Base-by-base conservation (phyloP, 37 sponge, comb jelly and placozoan species). In the Halichondria panicea region DNA sequence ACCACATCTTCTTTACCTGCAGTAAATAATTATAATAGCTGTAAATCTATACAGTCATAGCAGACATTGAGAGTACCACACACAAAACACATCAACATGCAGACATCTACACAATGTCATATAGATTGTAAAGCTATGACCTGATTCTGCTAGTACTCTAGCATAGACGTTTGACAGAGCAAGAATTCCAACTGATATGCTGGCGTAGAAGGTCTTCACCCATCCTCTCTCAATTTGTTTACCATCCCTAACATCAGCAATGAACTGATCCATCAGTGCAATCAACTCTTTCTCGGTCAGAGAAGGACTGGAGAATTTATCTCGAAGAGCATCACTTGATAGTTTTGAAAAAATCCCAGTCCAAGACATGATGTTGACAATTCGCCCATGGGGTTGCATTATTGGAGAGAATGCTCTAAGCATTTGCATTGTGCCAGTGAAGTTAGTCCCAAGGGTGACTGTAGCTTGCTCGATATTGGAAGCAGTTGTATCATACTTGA, bases 391-490 rank as follows among this genome's bases (percentile, higher is more conserved):
- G 2, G 84, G 72, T 15, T 78, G 64, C 21, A 93, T 45, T 42
- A 93, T 84, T 13, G 97, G 94, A n/a, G 81, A 13, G 6, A 97
- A 71, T 0, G 82, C 78, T 21, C 55, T 52, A 41, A 69, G 74
- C 28, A 97, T 75, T 37, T 87, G 70, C 30, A 97, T 73, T 1
- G 94, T 90, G 0, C 88, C 97, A 50, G 86, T 83, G 61, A 93
- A 91, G 72, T 97, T 97, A 15, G 74, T 80, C 2, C 25, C 68
- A 0, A 81, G 33, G 0, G 97, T 91, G 42, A 75, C 81, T 1
- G 71, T 65, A 34, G 94, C 94, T 77, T 93, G 87, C 72, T 97
- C 97, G 15, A 74, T 30, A 33, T 63, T 59, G 13, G 97, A 84
- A 71, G 84, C 93, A 67, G 91, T 96, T 0, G 91, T 81, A 30